Percentiles rank a stretch among this genome's conserved stretches.
Evolutionary conservation across 2,888 invertebrate genomes (phyloP).

Genomic region (Pyrgus malvae): DNA sequence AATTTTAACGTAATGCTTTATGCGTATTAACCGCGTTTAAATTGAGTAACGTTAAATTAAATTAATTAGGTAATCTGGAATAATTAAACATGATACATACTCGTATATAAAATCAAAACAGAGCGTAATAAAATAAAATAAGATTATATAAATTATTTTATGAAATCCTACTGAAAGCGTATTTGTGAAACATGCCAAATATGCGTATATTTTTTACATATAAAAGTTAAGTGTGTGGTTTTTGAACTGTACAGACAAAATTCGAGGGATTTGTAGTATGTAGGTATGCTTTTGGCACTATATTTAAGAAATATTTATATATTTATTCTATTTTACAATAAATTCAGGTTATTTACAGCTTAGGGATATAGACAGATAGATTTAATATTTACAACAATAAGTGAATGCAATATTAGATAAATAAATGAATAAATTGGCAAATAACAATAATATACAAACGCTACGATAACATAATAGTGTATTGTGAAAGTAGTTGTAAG

Average conservation of each 20-base stretch:
- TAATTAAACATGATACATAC: background rate
- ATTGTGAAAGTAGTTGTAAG: conserved; percentile 21
- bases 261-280: conserved; percentile 48
- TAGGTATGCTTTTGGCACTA: conserved; percentile 77
- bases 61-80: background rate
- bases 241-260: conserved; percentile 53
- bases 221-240: conserved; percentile 25
- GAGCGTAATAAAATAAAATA: background rate
- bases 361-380: conserved; percentile 51
- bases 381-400: conserved; percentile 63
- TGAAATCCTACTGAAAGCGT: conserved; percentile 64
- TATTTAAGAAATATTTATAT: conserved; percentile 71
- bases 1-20: too few relatives aligned
- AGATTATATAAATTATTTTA: conserved; percentile 21
- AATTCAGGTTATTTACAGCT: conserved; percentile 75
- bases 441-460: conserved; percentile 37
- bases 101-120: background rate
- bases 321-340: conserved; percentile 66
- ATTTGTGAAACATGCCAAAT: conserved; percentile 51
- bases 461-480: conserved; percentile 31
- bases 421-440: conserved; percentile 7
- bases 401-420: conserved; percentile 26
- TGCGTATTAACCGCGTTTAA: too few relatives aligned
- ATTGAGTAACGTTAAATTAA: too few relatives aligned
- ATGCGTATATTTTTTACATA: conserved; percentile 36